These are phyloP conservation scores for Petrocephalus zakoni DNA, from an alignment of 2,113 vertebrate species.

Conservation along the genomic window DNA sequence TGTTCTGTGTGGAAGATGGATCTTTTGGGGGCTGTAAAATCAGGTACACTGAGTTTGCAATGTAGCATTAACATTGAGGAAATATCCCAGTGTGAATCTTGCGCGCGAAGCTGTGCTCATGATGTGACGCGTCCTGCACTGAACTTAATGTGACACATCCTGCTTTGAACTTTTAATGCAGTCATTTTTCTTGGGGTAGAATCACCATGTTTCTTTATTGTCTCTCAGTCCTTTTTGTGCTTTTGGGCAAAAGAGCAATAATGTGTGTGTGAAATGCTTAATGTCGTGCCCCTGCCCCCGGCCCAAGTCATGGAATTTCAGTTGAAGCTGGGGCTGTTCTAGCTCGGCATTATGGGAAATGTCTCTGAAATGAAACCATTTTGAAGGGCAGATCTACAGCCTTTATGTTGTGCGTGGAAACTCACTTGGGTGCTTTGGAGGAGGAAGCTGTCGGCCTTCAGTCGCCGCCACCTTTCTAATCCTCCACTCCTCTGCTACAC, in stretches of 20 bases:
- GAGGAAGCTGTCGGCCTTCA: background rate
- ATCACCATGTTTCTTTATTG: background rate
- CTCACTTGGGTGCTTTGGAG: background rate
- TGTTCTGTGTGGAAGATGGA: background rate
- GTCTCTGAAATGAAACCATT: background rate
- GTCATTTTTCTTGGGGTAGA: background rate
- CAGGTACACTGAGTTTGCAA: background rate
- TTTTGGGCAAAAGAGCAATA: background rate
- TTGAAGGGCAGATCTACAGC: background rate
- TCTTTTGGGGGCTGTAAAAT: background rate
- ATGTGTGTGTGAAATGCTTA: background rate
- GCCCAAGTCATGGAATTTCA: background rate
- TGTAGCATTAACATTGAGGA: background rate
- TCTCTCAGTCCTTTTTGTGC: background rate
- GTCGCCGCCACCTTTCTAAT: slow-evolving; percentile 26
- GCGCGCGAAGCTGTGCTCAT: background rate
- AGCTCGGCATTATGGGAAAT: background rate
- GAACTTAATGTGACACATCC: background rate
- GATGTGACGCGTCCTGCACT: background rate
- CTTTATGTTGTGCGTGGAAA: background rate
- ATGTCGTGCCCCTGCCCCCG: background rate
- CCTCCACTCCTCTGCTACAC: slow-evolving; percentile 44
- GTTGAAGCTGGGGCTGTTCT: background rate
- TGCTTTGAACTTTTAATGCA: background rate
- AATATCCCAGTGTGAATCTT: background rate